Evolutionary conservation across 2,888 invertebrate species (phyloP).

Genomic region (Eupelmus urozonus): DNA sequence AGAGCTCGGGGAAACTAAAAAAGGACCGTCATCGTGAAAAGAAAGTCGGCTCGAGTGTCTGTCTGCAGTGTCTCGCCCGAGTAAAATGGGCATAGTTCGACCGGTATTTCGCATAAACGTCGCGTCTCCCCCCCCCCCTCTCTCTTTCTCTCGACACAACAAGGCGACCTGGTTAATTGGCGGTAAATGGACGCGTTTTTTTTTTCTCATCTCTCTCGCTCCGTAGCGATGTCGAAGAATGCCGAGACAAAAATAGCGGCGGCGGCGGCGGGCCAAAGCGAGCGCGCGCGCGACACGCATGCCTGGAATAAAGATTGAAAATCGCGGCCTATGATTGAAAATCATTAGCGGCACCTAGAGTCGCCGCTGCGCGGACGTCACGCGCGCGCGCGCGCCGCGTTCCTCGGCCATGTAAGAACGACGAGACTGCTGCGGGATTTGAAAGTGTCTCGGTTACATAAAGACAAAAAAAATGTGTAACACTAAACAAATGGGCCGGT

Average conservation of each 20-base stretch:
- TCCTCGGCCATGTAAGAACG: conserved; percentile 45
- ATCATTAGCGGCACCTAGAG: conserved; percentile 58
- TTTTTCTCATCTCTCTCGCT: conserved; percentile 16
- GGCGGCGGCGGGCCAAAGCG: conserved; percentile 41
- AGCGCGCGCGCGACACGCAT: conserved; percentile 40
- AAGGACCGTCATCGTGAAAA: conserved; percentile 46
- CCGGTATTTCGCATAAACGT: conserved; percentile 59
- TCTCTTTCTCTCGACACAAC: conserved; percentile 22
- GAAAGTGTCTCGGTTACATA: conserved; percentile 54
- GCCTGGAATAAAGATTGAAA: conserved; percentile 59
- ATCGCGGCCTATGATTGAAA: conserved; percentile 57
- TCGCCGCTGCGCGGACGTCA: too few relatives aligned
- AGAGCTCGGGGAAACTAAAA: conserved; percentile 41
- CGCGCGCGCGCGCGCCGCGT: conserved; percentile 48
- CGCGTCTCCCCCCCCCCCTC: conserved; percentile 4
- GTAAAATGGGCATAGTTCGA: conserved; percentile 59
- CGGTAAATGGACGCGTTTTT: conserved; percentile 59
- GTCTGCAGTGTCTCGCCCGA: conserved; percentile 4
- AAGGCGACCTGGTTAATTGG: conserved; percentile 62
- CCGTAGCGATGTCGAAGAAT: too few relatives aligned
- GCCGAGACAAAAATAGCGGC: conserved; percentile 57
- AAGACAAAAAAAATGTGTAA: conserved; percentile 21
- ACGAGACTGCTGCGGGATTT: conserved; percentile 30
- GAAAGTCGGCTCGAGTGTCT: conserved; percentile 54
- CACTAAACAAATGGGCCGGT: too few relatives aligned